phyloP scores from a whole-genome alignment of 2,113 vertebrate species.

The Anolis sagrei region DNA sequence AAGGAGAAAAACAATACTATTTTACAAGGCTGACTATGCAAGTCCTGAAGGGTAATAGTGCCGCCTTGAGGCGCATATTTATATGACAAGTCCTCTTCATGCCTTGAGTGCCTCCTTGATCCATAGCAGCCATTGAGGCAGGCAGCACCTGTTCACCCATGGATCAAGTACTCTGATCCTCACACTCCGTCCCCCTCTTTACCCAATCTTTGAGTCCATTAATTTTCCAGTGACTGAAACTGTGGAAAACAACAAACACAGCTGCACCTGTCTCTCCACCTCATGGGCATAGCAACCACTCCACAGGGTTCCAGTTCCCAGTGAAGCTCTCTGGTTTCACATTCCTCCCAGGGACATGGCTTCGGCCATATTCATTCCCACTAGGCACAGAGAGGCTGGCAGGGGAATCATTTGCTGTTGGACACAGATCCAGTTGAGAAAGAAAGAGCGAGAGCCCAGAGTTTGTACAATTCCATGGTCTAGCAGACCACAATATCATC shows the following conservation, averaged over 20 bases:
- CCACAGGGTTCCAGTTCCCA: slow-evolving; percentile 18
- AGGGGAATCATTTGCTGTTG: not conserved
- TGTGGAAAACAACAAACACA: not conserved
- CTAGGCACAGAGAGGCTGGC: not conserved
- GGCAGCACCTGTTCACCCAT: slow-evolving; percentile 1
- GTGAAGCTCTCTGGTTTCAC: not conserved
- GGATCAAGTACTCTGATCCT: too few relatives aligned
- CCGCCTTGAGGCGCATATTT: slow-evolving; percentile 13
- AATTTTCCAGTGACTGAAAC: slow-evolving; percentile 11
- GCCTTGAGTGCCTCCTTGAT: not conserved
- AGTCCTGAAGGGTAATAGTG: not conserved
- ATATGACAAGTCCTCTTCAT: not conserved
- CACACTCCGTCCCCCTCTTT: too few relatives aligned
- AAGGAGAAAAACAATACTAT: too few relatives aligned
- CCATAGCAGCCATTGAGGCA: too few relatives aligned
- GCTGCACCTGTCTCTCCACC: slow-evolving; percentile 25
- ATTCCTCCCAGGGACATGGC: not conserved
- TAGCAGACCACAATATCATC: too few relatives aligned
- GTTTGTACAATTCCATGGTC: not conserved
- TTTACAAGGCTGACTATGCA: not conserved
- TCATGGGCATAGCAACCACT: not conserved
- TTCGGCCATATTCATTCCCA: not conserved
- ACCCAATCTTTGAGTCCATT: not conserved
- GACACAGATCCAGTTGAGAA: slow-evolving; percentile 6
- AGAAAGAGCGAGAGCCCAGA: not conserved